Evolutionary conservation across 2,113 vertebrate species (phyloP).

Genomic region (Cynopterus brachyotis): DNA sequence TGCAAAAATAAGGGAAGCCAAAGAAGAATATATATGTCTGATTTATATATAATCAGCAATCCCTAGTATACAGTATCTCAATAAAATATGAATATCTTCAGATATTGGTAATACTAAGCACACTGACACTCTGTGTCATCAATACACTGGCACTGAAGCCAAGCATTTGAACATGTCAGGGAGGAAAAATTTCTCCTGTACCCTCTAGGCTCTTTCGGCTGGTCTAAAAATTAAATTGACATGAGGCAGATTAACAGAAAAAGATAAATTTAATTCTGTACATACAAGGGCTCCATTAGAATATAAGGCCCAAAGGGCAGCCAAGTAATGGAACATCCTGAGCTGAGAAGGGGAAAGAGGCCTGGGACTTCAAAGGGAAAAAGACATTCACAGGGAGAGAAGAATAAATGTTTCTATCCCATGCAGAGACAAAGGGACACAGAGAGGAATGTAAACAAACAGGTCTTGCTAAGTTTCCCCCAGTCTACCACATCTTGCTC

Average conservation of each 20-base stretch:
- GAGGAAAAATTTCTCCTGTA: background rate
- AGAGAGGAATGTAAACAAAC: background rate
- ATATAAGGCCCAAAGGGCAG: background rate
- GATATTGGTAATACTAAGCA: background rate
- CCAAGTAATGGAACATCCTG: background rate
- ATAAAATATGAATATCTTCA: conserved; percentile 6
- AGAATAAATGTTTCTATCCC: background rate
- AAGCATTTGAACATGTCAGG: background rate
- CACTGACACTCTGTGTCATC: background rate
- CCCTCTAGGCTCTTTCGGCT: background rate
- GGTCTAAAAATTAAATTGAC: background rate
- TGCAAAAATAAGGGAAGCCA: background rate
- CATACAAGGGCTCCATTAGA: background rate
- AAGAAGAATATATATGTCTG: background rate
- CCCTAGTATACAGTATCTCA: background rate
- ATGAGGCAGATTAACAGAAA: background rate
- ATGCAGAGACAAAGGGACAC: background rate
- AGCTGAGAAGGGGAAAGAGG: background rate
- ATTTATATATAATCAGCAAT: background rate
- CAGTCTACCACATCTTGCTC: background rate
- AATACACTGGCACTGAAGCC: background rate
- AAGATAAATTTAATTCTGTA: background rate
- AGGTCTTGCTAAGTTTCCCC: background rate
- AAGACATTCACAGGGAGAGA: background rate
- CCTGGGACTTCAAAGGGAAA: background rate